These are phyloP conservation scores for Otis tarda DNA, from an alignment of 2,113 vertebrate genomes.

Conservation along the genomic window DNA sequence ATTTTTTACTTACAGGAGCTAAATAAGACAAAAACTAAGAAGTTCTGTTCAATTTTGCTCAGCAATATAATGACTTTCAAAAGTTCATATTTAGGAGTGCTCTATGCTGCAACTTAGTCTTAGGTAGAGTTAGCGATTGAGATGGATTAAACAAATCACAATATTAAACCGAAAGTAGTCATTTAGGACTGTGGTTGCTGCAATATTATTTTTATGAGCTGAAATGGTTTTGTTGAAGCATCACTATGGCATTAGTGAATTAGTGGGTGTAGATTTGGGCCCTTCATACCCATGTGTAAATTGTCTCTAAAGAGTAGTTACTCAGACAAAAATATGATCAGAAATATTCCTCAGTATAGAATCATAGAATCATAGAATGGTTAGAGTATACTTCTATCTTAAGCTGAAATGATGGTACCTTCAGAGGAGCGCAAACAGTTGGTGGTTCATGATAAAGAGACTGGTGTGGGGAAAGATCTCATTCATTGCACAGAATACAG, in stretches of 20 bases:
- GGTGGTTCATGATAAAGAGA: background rate
- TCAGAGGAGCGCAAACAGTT: background rate
- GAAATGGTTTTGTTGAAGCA: constrained; percentile 15
- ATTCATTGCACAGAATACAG: background rate
- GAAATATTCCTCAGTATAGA: background rate
- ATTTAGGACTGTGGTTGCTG: background rate
- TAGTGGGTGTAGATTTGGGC: background rate
- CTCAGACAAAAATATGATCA: background rate
- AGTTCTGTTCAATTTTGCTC: background rate
- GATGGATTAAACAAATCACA: constrained; percentile 9
- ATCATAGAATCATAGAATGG: too few species aligned
- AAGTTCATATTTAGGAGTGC: background rate
- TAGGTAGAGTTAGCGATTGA: background rate
- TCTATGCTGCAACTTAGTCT: background rate
- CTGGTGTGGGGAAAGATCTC: background rate
- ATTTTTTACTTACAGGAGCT: background rate
- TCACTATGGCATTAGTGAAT: background rate
- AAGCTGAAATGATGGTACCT: background rate
- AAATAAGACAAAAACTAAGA: background rate
- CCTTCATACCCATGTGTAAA: background rate
- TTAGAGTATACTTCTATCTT: background rate
- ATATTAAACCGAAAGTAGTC: background rate
- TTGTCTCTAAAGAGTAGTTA: background rate
- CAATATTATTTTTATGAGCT: constrained; percentile 2
- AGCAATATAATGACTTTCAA: background rate